Evolutionary conservation across 2,888 invertebrate genomes (phyloP), one percentile per base, ranked within the genome.

Genomic region (Electrophaes corylata): DNA sequence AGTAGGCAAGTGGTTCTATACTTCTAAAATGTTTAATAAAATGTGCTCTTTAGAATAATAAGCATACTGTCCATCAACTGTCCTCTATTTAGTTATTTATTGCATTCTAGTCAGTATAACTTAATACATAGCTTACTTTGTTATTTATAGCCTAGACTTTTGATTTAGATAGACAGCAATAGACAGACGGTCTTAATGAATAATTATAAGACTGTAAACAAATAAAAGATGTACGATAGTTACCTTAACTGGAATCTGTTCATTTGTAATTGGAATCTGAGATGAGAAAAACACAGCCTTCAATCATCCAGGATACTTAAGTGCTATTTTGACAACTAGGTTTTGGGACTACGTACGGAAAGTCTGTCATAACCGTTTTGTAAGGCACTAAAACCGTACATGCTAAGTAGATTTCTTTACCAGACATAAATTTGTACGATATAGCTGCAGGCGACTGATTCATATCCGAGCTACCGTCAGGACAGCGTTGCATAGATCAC

Each of bases 131-230:
- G 12, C 26, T n/a, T 12, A 19, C 1, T 4, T 31, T 26, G 48
- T 49, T 50, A 56, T 50, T 50, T 18, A 37, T 35, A 29, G 45
- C 26, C 41, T 50, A 41, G 46, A 20, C 47, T 37, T 52, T 50
- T 54, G 55, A 60, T 60, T 60, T 55, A 60, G 51, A 52, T 51
- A 43, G 49, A 55, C 49, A 53, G 53, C 44, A 18, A 51, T 37
- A 37, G 41, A 43, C 29, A 29, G 26, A 44, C 35, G 26, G 35
- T 40, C 37, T 20, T 50, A 46, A 55, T 60, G 47, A 60, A 55
- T 54, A 46, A 50, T 51, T 53, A 43, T 35, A 60, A 29, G 31
- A 5, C 14, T 51, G 29, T 54, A 37, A 40, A 55, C 54, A 45
- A 46, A 59, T 47, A 11, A 31, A 50, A 43, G 16, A 31, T 33